Evolutionary conservation across 2,113 vertebrate genomes (phyloP), one percentile per base, ranked within the genome.

Genomic region (Pseudorasbora parva): DNA sequence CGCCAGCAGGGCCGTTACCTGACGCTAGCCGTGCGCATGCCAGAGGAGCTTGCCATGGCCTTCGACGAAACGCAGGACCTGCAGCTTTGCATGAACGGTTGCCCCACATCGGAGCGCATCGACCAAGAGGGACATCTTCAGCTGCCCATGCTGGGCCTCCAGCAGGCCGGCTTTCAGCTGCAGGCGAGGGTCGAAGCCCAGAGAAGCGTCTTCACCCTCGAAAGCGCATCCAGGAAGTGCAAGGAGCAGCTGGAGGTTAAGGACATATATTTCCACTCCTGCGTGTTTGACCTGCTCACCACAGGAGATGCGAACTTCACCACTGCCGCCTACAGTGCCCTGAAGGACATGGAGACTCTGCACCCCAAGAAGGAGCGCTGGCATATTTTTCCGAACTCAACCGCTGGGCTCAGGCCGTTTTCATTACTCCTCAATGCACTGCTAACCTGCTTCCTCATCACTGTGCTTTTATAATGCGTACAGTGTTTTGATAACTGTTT

Each of bases 191-290:
- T 60, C 23, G 57, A 87, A 1, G 91, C 88, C 7, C 85, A 91
- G 23, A 86, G 37, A 0, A 87, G 92, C 0, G 78, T 87, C 43
- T 93, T 95, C 91, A 95, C 95, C 0, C 89, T 95, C 87, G 96
- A 97, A 82, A 92, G 91, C 0, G 97, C 97, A 17, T 95, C 88
- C 76, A 91, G 93, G 0, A 96, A 92, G 14, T 99, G 98, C 91
- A 94, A 92, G 0, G 96, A 99, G 90, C 96, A 95, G 90, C 95
- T 99, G 89, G 93, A 96, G 19, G 92, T 96, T 88, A 94, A 93
- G 88, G 97, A 99, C 94, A 96, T 98, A 89, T 99, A 99, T 81
- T 99, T 97, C 90, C 92, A 98, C 88, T 99, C 97, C 0, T 99
- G 97, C 14, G 94, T 99, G 23, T 99, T 99, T 71, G 98, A 99